Evolutionary conservation across 2,113 vertebrate genomes (phyloP).

Genomic region (Callipepla californica): DNA sequence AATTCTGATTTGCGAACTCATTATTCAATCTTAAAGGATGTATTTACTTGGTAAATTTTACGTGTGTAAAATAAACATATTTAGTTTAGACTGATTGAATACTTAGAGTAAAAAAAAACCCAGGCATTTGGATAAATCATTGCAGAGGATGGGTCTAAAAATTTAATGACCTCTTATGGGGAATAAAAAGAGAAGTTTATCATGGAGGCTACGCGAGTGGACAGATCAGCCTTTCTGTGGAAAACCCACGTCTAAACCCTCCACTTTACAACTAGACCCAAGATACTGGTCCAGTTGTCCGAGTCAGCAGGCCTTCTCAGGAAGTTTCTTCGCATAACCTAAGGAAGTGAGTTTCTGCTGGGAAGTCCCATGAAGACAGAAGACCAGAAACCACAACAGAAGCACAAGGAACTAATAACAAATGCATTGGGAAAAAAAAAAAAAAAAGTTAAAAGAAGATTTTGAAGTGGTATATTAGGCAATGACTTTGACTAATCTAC

Average conservation of each 20-base stretch:
- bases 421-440: not conserved
- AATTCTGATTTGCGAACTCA: not conserved
- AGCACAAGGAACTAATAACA: constrained; percentile 64
- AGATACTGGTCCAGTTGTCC: not conserved
- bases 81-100: not conserved
- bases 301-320: constrained; percentile 48
- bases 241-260: constrained; percentile 23
- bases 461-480: not conserved
- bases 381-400: constrained; percentile 74
- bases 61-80: not conserved
- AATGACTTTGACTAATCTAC: not conserved
- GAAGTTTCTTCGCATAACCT: constrained; percentile 49
- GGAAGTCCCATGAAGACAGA: constrained; percentile 68
- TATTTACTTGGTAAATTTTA: not conserved
- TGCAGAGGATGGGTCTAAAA: not conserved
- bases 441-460: not conserved
- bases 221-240: constrained; percentile 1
- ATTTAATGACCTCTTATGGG: not conserved
- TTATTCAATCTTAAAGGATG: not conserved
- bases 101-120: not conserved
- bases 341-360: constrained; percentile 68
- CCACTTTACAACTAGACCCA: not conserved
- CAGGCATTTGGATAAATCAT: not conserved
- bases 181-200: not conserved
- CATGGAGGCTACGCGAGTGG: not conserved